Conservation (phyloP, 2,888 invertebrate species). For the Callinectes sapidus region DNA sequence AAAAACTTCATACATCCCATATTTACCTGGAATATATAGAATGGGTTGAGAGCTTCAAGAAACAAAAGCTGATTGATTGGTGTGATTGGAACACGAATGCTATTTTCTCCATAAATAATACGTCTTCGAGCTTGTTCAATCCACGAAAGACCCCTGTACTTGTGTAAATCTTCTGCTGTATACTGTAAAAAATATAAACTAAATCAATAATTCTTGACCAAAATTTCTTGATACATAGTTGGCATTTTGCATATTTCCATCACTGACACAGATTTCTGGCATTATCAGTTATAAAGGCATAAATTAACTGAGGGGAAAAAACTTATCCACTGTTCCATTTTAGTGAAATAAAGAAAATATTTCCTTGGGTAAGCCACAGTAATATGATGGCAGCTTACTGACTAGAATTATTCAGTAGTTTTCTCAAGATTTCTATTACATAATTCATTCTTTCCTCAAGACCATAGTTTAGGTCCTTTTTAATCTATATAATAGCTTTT, state of each 20-base stretch:
- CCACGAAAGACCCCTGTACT: slow-evolving; percentile 63
- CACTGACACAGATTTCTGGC: not conserved
- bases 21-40: slow-evolving; percentile 90
- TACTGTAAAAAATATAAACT: slow-evolving; percentile 49
- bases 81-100: slow-evolving; percentile 87
- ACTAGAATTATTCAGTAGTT: too few relatives aligned
- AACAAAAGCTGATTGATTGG: slow-evolving; percentile 84
- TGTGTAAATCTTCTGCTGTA: slow-evolving; percentile 64
- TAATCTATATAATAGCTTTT: too few relatives aligned
- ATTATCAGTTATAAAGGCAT: too few relatives aligned
- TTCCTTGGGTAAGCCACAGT: too few relatives aligned
- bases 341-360: too few relatives aligned
- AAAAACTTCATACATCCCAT: too few relatives aligned
- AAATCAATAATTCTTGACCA: not conserved
- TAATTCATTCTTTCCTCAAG: too few relatives aligned
- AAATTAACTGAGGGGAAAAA: too few relatives aligned
- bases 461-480: too few relatives aligned
- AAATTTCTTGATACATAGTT: not conserved
- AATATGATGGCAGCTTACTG: too few relatives aligned
- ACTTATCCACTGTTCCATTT: too few relatives aligned
- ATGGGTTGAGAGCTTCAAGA: slow-evolving; percentile 92
- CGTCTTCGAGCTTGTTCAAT: slow-evolving; percentile 77
- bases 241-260: not conserved
- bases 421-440: too few relatives aligned
- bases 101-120: slow-evolving; percentile 88